Conservation (phyloP, 2,888 invertebrate species). For the Mamestra brassicae region DNA sequence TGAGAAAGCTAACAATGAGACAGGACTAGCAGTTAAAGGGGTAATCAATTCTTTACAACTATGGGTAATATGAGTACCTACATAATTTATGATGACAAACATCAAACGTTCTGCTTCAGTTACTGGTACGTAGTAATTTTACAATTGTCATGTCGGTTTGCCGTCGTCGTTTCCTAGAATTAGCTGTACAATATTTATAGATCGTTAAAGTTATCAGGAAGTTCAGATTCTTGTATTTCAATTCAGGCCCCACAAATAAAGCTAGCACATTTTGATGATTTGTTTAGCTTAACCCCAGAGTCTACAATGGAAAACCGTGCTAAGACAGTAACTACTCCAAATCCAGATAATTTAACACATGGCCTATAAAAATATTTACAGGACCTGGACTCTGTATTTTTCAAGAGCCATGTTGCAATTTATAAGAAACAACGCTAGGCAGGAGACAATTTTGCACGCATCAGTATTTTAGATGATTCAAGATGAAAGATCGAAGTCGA, state of each 20-base stretch:
- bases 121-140: slow-evolving; percentile 54
- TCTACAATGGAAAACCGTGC: neutral
- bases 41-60: slow-evolving; percentile 53
- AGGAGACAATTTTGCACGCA: slow-evolving; percentile 38
- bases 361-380: neutral
- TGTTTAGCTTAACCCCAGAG: neutral
- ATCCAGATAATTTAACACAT: neutral
- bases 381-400: neutral
- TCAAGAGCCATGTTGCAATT: slow-evolving; percentile 1
- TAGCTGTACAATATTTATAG: slow-evolving; percentile 37
- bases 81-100: slow-evolving; percentile 62
- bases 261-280: neutral
- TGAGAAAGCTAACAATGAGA: slow-evolving; percentile 26
- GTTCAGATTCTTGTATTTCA: neutral
- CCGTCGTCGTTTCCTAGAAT: slow-evolving; percentile 48
- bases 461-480: slow-evolving; percentile 40
- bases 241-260: neutral
- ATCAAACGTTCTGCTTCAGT: slow-evolving; percentile 52
- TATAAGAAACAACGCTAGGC: slow-evolving; percentile 21
- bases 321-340: neutral
- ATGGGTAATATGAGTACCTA: slow-evolving; percentile 51
- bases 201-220: slow-evolving; percentile 24
- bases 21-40: slow-evolving; percentile 28
- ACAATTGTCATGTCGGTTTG: slow-evolving; percentile 52
- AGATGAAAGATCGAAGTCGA: slow-evolving; percentile 39